Conservation (phyloP, 2,888 invertebrate genomes). For the Oscheius myriophilus region DNA sequence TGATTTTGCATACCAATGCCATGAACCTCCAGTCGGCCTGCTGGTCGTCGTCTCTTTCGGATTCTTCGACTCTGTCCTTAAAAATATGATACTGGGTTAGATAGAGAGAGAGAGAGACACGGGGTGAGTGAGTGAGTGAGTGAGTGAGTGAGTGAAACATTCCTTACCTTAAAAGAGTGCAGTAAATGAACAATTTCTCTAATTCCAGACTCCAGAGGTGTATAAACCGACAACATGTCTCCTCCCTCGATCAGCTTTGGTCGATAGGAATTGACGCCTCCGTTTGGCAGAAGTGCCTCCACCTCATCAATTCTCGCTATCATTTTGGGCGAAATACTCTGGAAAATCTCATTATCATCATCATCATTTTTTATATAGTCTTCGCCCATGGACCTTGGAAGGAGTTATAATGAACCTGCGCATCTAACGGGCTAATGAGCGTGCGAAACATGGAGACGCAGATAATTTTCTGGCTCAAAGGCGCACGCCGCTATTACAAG, state of each 20-base stretch:
- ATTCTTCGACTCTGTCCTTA: slow-evolving; percentile 59
- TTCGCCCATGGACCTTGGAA: too few species aligned
- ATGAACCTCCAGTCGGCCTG: slow-evolving; percentile 68
- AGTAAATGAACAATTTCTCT: slow-evolving; percentile 29
- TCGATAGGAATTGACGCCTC: slow-evolving; percentile 1
- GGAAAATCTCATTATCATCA: not conserved
- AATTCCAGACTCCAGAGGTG: slow-evolving; percentile 32
- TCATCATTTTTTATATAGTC: not conserved
- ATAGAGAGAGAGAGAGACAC: not conserved
- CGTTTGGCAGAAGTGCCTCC: slow-evolving; percentile 10
- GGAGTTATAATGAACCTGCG: too few species aligned
- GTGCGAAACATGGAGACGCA: too few species aligned
- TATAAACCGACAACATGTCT: slow-evolving; percentile 27
- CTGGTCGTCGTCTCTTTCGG: slow-evolving; percentile 66
- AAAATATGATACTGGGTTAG: not conserved
- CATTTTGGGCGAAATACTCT: slow-evolving; percentile 23
- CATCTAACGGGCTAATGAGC: too few species aligned
- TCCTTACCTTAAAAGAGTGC: slow-evolving; percentile 35
- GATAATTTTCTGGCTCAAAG: too few species aligned
- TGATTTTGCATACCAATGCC: slow-evolving; percentile 52
- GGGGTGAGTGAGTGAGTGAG: too few species aligned
- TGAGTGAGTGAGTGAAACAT: too few species aligned
- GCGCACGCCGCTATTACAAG: too few species aligned
- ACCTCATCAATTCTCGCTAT: slow-evolving; percentile 15
- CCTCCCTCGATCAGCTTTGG: slow-evolving; percentile 28